Percentiles rank a stretch among this genome's conserved stretches.
Conservation (phyloP, 2,888 invertebrate species). For the Ganaspis brasiliensis region DNA sequence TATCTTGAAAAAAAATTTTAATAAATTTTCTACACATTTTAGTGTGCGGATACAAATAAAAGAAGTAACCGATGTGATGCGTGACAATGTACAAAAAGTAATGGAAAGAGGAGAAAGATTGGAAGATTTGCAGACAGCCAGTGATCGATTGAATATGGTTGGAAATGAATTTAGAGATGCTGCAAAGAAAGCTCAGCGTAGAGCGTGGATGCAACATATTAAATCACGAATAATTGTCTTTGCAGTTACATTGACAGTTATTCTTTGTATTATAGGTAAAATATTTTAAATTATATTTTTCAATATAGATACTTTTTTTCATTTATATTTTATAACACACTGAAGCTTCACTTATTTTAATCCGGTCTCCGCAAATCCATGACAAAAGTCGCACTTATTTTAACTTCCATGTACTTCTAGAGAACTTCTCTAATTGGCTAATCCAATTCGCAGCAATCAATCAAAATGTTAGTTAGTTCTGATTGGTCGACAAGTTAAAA, state of each 20-base stretch:
- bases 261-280: constrained; percentile 76
- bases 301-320: too few relatives aligned
- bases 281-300: neutral
- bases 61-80: constrained; percentile 79
- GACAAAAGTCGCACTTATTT: too few relatives aligned
- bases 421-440: too few relatives aligned
- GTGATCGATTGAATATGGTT: constrained; percentile 74
- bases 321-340: too few relatives aligned
- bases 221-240: constrained; percentile 72
- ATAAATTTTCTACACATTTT: constrained; percentile 46
- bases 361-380: too few relatives aligned
- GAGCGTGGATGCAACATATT: constrained; percentile 76
- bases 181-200: constrained; percentile 73
- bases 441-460: too few relatives aligned
- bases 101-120: constrained; percentile 78
- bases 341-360: too few relatives aligned
- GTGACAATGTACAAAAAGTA: constrained; percentile 78
- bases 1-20: constrained; percentile 39
- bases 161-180: constrained; percentile 76
- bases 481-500: too few relatives aligned
- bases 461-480: too few relatives aligned
- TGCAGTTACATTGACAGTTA: constrained; percentile 67
- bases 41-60: constrained; percentile 78
- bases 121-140: constrained; percentile 77
- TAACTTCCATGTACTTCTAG: too few relatives aligned